Conservation (phyloP, 1,140 invertebrate species). For the Drosophila tani region DNA sequence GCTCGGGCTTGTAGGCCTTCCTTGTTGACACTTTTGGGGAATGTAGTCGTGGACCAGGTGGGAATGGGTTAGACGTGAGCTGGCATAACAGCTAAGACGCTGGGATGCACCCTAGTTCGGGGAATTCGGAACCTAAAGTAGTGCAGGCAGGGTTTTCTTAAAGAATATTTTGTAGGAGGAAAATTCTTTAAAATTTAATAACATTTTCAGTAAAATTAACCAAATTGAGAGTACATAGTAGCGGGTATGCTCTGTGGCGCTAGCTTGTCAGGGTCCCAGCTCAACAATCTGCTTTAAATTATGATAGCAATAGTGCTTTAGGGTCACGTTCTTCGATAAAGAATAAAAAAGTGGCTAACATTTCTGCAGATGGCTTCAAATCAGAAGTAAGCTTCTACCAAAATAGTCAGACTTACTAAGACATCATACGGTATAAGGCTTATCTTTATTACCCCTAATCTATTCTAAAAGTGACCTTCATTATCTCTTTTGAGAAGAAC, state of each 20-base stretch:
- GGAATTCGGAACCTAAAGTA: conserved; percentile 1
- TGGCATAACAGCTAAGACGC: conserved; percentile 29
- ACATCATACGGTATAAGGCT: not conserved
- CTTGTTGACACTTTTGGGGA: conserved; percentile 50
- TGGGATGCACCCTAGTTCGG: conserved; percentile 11
- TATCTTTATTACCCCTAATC: conserved; percentile 1
- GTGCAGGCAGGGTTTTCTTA: not conserved
- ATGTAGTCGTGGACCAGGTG: conserved; percentile 18
- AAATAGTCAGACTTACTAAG: not conserved
- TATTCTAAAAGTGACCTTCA: conserved; percentile 21
- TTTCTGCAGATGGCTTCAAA: not conserved
- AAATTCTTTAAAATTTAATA: too few species aligned
- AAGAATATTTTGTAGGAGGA: not conserved
- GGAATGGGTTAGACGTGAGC: conserved; percentile 66
- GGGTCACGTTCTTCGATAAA: not conserved
- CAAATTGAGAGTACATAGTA: too few species aligned
- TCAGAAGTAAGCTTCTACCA: not conserved
- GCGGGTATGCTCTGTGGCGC: not conserved
- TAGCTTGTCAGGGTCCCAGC: not conserved
- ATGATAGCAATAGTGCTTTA: too few species aligned
- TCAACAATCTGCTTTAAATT: not conserved
- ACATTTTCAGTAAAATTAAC: too few species aligned
- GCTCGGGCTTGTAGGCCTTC: conserved; percentile 33
- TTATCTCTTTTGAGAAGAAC: conserved; percentile 26
- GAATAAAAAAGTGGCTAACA: not conserved